Percentiles rank a stretch among this genome's conserved stretches.
phyloP scores from a whole-genome alignment of 2,888 invertebrate genomes.

The Sarcophaga subvicina region DNA sequence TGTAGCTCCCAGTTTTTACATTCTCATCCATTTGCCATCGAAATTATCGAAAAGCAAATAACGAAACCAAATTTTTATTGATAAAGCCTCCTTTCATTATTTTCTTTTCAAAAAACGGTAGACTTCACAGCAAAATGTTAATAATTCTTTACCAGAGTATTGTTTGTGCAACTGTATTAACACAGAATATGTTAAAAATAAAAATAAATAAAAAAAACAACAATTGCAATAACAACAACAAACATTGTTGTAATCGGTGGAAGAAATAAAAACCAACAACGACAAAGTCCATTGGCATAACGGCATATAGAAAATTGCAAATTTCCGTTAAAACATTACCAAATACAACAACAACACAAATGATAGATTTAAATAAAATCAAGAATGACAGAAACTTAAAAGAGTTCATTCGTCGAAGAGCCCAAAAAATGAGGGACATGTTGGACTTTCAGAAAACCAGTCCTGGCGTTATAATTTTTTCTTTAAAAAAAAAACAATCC shows the following conservation, averaged over 20 bases:
- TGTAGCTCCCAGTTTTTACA: too few relatives aligned
- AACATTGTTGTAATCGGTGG: slow-evolving; percentile 40
- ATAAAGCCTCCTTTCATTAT: too few relatives aligned
- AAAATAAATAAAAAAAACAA: slow-evolving; percentile 10
- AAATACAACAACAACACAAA: slow-evolving; percentile 40
- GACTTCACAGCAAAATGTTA: too few relatives aligned
- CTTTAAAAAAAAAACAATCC: too few relatives aligned
- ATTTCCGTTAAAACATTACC: slow-evolving; percentile 66
- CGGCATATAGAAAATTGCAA: slow-evolving; percentile 69
- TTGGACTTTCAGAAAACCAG: too few relatives aligned
- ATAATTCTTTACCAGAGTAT: too few relatives aligned
- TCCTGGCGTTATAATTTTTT: too few relatives aligned
- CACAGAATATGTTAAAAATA: slow-evolving; percentile 6
- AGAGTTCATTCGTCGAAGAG: background rate
- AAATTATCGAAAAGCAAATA: too few relatives aligned
- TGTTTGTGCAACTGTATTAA: slow-evolving; percentile 18
- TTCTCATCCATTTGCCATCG: too few relatives aligned
- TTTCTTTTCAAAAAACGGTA: too few relatives aligned
- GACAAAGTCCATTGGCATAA: slow-evolving; percentile 45
- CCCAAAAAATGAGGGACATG: too few relatives aligned
- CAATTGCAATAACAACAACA: slow-evolving; percentile 18
- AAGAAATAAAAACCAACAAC: background rate
- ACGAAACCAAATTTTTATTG: too few relatives aligned
- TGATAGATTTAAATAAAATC: slow-evolving; percentile 57
- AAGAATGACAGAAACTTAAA: slow-evolving; percentile 31